These are phyloP conservation scores for Argopecten irradians DNA, from an alignment of 1,140 invertebrate genomes.

Conservation along the genomic window DNA sequence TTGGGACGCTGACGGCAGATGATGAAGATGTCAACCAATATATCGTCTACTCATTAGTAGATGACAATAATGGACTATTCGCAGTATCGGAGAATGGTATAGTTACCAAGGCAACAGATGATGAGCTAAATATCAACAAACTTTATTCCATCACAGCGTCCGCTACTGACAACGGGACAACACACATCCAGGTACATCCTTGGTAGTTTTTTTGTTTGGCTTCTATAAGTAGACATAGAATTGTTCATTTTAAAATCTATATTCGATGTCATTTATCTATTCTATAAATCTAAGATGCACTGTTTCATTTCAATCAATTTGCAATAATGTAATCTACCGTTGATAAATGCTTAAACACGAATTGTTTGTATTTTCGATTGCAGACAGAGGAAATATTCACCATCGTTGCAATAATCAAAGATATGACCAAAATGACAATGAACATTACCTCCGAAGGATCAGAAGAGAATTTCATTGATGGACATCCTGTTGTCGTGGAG, in stretches of 20 bases:
- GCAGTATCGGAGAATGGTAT: conserved; percentile 31
- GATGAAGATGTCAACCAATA: conserved; percentile 58
- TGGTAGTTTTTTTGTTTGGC: no score
- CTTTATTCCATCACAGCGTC: conserved; percentile 50
- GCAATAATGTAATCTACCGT: no score
- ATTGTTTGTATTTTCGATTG: conserved; percentile 25
- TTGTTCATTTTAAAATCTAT: no score
- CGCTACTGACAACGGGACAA: conserved; percentile 54
- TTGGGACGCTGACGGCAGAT: conserved; percentile 49
- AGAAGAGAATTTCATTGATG: conserved; percentile 32
- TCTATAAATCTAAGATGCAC: no score
- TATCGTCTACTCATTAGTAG: conserved; percentile 48
- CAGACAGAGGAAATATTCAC: conserved; percentile 52
- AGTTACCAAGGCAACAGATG: conserved; percentile 53
- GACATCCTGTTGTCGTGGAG: conserved; percentile 53
- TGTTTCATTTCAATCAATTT: no score
- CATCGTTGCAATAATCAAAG: conserved; percentile 48
- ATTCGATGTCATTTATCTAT: no score
- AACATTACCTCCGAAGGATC: conserved; percentile 46
- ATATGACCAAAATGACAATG: conserved; percentile 48
- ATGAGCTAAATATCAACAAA: conserved; percentile 44
- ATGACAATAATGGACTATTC: conserved; percentile 44
- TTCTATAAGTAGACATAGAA: no score
- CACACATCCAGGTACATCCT: conserved; percentile 40
- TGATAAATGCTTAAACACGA: no score